Percentiles rank a stretch among this genome's conserved stretches.
These are phyloP conservation scores for Danio tinwini DNA, from an alignment of 2,797 vertebrate species.

Conservation along the genomic window DNA sequence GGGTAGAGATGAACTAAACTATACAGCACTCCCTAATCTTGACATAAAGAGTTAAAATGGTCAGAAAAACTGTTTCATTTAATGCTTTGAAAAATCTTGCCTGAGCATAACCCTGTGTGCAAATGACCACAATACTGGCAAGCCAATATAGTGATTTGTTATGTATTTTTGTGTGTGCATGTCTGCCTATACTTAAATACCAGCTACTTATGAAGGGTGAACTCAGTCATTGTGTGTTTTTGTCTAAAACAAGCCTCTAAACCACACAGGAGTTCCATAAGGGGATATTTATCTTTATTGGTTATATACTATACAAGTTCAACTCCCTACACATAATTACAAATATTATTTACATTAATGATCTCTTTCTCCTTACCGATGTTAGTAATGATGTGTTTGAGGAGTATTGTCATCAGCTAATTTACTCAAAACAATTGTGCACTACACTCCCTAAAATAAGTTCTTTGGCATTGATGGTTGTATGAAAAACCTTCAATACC, in stretches of 20 bases:
- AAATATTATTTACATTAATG: constrained; percentile 13
- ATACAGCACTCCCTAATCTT: neutral
- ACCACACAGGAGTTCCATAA: constrained; percentile 41
- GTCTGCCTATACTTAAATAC: constrained; percentile 57
- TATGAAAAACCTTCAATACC: too few relatives aligned
- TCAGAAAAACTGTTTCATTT: neutral
- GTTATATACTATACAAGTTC: constrained; percentile 30
- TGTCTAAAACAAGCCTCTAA: constrained; percentile 54
- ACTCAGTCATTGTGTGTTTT: constrained; percentile 54
- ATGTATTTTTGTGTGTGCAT: constrained; percentile 45
- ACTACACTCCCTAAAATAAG: too few relatives aligned
- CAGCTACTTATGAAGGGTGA: constrained; percentile 50
- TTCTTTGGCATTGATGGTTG: too few relatives aligned
- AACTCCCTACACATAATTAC: constrained; percentile 42
- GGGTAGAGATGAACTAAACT: constrained; percentile 2
- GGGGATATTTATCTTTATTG: constrained; percentile 43
- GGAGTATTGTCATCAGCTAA: too few relatives aligned
- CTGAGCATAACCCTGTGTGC: constrained; percentile 45
- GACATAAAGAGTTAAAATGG: neutral
- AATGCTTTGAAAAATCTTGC: constrained; percentile 36
- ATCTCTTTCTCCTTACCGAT: neutral
- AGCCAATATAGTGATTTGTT: constrained; percentile 44
- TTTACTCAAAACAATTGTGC: too few relatives aligned
- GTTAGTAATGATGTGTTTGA: too few relatives aligned
- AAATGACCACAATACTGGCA: constrained; percentile 58